Evolutionary conservation across 2,797 vertebrate species (phyloP), one percentile per base, ranked within the genome.

Genomic region (Tauraco hartlaubi): DNA sequence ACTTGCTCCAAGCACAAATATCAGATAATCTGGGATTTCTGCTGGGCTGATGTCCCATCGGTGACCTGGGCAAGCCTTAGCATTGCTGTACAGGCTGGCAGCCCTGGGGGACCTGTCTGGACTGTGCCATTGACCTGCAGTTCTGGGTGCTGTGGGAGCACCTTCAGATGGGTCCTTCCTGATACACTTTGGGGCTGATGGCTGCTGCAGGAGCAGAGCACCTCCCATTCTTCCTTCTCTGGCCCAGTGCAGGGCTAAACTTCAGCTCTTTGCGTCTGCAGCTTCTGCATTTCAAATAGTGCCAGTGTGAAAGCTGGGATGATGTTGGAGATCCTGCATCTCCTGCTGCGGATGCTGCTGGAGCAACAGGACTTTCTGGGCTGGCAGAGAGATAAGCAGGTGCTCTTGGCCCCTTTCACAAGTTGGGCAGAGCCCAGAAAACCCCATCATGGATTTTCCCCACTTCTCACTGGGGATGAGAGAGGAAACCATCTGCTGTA

Each of bases 371-470:
- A 28, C 10, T 55, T 90, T 58, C 44, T 55, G 49, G 55, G 52
- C 21, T 75, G 41, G 22, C 33, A 73, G 71, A 19, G 33, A 7
- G 20, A 49, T 31, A 81, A 67, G 51, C 10, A 55, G 3, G 0
- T 72, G 35, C 75, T n/a, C 26, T 51, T 85, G 49, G 54, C n/a
- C 48, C 25, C 26, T 88, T 31, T 73, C 61, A 37, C 25, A 5
- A 19, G 28, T 21, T 1, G 0, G 21, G 37, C 33, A 29, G 28
- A 72, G 35, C 23, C 41, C 67, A 52, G 67, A 29, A 76, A 73
- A 35, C 35, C 15, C 18, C 16, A 0, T 21, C 20, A 22, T 23
- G n/a, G 3, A 4, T 14, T 29, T 16, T 16, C 19, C 33, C 6
- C 15, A 18, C 6, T 48, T 61, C 46, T 73, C 28, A 12, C 10